phyloP scores from a whole-genome alignment of 2,888 invertebrate genomes.

The Palloptera scutellata region DNA sequence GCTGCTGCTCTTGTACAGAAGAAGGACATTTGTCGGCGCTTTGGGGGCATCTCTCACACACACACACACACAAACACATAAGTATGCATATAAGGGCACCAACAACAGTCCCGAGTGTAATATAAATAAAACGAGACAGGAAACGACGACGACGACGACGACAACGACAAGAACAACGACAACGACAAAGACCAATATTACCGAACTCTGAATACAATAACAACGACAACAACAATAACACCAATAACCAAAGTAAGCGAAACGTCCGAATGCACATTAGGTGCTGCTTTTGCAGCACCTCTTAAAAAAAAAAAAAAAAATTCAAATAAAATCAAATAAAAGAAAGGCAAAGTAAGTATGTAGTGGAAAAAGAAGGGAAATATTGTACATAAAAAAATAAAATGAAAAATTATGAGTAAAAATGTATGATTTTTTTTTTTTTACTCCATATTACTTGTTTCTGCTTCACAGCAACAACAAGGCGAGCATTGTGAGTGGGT shows the following conservation, averaged over 20 bases:
- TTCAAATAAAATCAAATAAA: too few species aligned
- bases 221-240: neutral
- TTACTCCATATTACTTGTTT: neutral
- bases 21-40: slow-evolving; percentile 19
- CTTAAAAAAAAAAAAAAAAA: too few species aligned
- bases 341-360: too few species aligned
- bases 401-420: slow-evolving; percentile 38
- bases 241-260: slow-evolving; percentile 7
- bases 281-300: neutral
- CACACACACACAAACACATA: neutral
- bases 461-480: too few species aligned
- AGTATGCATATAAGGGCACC: slow-evolving; percentile 35
- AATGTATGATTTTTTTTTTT: slow-evolving; percentile 3
- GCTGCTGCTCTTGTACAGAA: neutral
- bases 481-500: neutral
- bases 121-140: slow-evolving; percentile 57
- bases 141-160: slow-evolving; percentile 38
- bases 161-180: too few species aligned
- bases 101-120: slow-evolving; percentile 45
- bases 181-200: neutral
- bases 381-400: slow-evolving; percentile 21
- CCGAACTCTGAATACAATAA: neutral
- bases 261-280: slow-evolving; percentile 22
- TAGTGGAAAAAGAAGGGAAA: neutral
- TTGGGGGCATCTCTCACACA: neutral